Base-by-base conservation (phyloP, 92 coral and sea anemone genomes). In the Chrysogorgia sp. region DNA sequence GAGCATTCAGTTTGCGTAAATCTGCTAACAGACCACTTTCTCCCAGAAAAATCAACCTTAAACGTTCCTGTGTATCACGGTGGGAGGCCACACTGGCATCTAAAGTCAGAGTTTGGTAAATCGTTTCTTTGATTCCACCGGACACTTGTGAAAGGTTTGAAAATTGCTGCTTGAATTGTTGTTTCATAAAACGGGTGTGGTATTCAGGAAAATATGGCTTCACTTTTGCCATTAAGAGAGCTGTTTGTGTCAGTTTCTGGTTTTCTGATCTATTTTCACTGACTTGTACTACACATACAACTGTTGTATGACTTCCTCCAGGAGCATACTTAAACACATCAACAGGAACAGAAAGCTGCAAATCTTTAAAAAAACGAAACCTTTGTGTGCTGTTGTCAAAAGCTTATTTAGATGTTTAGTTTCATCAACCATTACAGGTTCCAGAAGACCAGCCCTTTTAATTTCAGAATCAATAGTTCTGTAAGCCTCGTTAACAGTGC, bases 21-120 rank as follows among this genome's bases (percentile, higher is more conserved):
- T 82, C 86, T 0, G 79, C 74, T 21, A 82, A 49, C n/a, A 82
- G 34, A 19, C 53, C 82, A 20, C 53, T 20, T 22, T 74, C 74
- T 10, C 76, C 86, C 10, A 82, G 70, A 60, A 82, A 74, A 40
- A 82, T 82, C n/a, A 71, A 41, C 62, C 82, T 22, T 20, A 82
- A 62, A 29, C 86, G 58, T 58, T 82, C 75, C 48, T 74, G 86
- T 47, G 86, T 82, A 3, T 71, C 81, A 45, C 82, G 86, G 25
- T 82, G 72, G 14, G 71, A 10, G 17, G 86, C 86, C 40, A 64
- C 80, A 63, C 74, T 82, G 19, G 86, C 74, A 74, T 74, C 82
- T 6, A 82, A 50, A 25, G 86, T 64, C 33, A 75, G 43, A 4
- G 5, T 12, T 37, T 37, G 5, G 43, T 37, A 37, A 37, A 37